Conservation (phyloP, 2,113 vertebrate genomes). For the Gobiocypris rarus region DNA sequence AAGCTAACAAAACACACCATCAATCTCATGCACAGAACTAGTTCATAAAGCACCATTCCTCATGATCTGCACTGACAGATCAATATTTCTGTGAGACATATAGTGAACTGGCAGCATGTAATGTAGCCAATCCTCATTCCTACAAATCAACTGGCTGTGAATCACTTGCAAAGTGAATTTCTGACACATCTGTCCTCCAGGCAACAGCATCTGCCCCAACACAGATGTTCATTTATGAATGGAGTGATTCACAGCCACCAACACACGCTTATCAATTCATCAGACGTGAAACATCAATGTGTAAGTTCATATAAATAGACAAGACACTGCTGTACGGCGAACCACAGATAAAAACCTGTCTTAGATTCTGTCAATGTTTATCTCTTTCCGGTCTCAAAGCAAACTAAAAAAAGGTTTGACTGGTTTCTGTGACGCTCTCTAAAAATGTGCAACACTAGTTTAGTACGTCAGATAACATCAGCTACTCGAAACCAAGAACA, state of each 20-base stretch:
- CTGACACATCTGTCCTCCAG: not conserved
- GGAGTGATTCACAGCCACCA: conserved; percentile 6
- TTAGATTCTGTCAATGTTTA: conserved; percentile 3
- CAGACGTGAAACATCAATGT: not conserved
- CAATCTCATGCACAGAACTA: not conserved
- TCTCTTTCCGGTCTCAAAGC: not conserved
- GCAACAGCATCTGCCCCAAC: not conserved
- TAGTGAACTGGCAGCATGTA: not conserved
- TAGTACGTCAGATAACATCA: conserved; percentile 5
- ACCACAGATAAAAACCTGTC: not conserved
- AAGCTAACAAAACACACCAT: conserved; percentile 3
- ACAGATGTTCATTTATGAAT: conserved; percentile 17
- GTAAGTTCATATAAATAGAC: conserved; percentile 7
- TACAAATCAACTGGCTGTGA: not conserved
- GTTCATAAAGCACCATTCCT: not conserved
- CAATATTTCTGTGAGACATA: conserved; percentile 9
- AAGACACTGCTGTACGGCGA: not conserved
- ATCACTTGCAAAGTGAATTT: conserved; percentile 15
- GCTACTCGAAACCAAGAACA: conserved; percentile 21
- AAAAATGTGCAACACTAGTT: not conserved
- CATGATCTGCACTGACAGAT: not conserved
- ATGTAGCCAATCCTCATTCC: conserved; percentile 12
- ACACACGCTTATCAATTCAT: conserved; percentile 16
- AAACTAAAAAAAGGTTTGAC: conserved; percentile 3
- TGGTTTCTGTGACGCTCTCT: not conserved